phyloP scores from a whole-genome alignment of 2,113 vertebrate species.

The Gadus macrocephalus region DNA sequence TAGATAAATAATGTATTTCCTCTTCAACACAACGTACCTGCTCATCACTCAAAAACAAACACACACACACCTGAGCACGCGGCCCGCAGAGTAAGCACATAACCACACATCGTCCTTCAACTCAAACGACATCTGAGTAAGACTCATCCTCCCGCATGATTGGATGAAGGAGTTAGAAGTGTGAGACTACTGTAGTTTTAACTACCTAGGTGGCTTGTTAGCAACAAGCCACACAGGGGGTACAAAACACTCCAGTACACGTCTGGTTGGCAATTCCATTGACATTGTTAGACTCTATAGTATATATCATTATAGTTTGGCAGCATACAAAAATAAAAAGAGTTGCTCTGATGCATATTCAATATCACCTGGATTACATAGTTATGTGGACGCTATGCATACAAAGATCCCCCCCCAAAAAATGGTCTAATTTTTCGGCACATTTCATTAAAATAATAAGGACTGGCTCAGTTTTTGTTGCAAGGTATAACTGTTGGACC shows the following conservation, averaged over 20 bases:
- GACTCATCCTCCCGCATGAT: conserved; percentile 26
- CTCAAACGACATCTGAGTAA: conserved; percentile 36
- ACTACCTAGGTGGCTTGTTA: conserved; percentile 37
- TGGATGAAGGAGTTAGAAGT: conserved; percentile 23
- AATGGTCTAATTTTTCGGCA: conserved; percentile 24
- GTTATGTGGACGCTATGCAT: conserved; percentile 47
- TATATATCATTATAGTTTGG: conserved; percentile 60
- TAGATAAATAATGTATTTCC: conserved; percentile 55
- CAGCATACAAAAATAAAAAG: conserved; percentile 72
- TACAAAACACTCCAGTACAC: conserved; percentile 61
- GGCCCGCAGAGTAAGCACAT: conserved; percentile 20
- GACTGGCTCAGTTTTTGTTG: conserved; percentile 55
- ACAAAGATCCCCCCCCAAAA: conserved; percentile 19
- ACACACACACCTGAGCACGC: conserved; percentile 11
- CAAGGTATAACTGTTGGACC: conserved; percentile 22
- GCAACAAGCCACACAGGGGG: conserved; percentile 51
- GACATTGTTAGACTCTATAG: conserved; percentile 52
- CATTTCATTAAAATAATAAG: conserved; percentile 37
- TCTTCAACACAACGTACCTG: conserved; percentile 23
- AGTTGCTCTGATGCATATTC: conserved; percentile 70
- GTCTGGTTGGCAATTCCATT: conserved; percentile 60
- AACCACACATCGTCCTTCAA: conserved; percentile 44
- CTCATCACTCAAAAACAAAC: conserved; percentile 31
- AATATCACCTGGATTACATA: conserved; percentile 55
- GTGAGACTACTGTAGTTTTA: conserved; percentile 24